Conservation (phyloP, 1,140 invertebrate species). For the Odontomachus brunneus region DNA sequence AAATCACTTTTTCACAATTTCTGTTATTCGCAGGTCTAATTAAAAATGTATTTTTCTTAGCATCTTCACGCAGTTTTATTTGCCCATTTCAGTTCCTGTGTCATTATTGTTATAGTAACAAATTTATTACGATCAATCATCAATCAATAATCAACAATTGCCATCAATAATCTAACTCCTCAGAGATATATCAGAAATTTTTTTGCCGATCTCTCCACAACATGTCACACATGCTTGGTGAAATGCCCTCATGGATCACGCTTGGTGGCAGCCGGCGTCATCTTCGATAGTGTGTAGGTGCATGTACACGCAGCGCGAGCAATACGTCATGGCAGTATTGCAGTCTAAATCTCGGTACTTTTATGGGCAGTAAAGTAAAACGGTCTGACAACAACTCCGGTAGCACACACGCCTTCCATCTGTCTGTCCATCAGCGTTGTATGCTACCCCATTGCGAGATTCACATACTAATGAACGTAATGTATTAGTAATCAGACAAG, state of each 20-base stretch:
- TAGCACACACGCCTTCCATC: slow-evolving; percentile 74
- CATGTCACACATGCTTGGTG: slow-evolving; percentile 51
- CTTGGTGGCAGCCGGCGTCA: slow-evolving; percentile 23
- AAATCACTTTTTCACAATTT: too few relatives aligned
- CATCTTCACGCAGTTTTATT: background rate
- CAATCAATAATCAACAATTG: background rate
- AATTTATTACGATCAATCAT: background rate
- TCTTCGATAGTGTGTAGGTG: slow-evolving; percentile 25
- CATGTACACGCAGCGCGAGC: slow-evolving; percentile 70
- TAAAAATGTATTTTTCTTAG: background rate
- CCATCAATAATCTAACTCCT: slow-evolving; percentile 5
- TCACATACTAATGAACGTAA: slow-evolving; percentile 43
- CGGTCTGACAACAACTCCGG: slow-evolving; percentile 81
- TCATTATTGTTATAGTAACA: background rate
- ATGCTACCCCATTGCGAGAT: slow-evolving; percentile 54
- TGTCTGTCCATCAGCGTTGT: slow-evolving; percentile 66
- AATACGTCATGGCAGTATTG: slow-evolving; percentile 83
- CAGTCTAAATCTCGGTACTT: slow-evolving; percentile 85
- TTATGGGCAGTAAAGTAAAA: slow-evolving; percentile 86
- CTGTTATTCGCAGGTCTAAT: background rate
- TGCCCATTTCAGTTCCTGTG: background rate
- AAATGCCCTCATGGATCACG: slow-evolving; percentile 56
- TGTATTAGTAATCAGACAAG: slow-evolving; percentile 6
- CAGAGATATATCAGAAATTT: background rate
- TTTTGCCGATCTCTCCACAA: slow-evolving; percentile 33